Percentiles rank a stretch among this genome's conserved stretches.
Conservation (phyloP, 2,888 invertebrate species). For the Lasiommata megera region DNA sequence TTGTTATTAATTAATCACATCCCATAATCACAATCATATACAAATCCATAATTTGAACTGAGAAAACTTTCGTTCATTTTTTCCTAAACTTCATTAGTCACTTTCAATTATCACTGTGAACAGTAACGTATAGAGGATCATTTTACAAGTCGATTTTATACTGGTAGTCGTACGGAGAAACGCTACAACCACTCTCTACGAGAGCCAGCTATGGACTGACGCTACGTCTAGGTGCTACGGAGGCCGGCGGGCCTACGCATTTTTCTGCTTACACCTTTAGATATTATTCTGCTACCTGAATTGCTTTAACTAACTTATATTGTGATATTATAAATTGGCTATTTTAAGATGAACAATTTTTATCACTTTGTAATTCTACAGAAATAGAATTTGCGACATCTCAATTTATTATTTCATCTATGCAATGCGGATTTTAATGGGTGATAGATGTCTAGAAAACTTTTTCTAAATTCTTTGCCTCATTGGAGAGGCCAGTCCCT, state of each 20-base stretch:
- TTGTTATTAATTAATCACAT: slow-evolving; percentile 60
- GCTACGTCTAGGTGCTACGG: slow-evolving; percentile 35
- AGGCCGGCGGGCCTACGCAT: slow-evolving; percentile 39
- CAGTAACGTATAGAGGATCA: slow-evolving; percentile 47
- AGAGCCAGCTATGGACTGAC: slow-evolving; percentile 54
- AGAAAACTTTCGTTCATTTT: slow-evolving; percentile 39
- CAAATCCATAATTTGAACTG: slow-evolving; percentile 54
- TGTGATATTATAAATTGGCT: neutral
- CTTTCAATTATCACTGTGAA: slow-evolving; percentile 48
- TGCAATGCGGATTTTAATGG: too few relatives aligned
- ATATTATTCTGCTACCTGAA: slow-evolving; percentile 27
- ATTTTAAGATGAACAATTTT: too few relatives aligned
- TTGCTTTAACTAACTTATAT: slow-evolving; percentile 23
- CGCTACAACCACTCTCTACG: slow-evolving; percentile 42
- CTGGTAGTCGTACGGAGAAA: slow-evolving; percentile 37
- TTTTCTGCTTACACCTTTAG: slow-evolving; percentile 37
- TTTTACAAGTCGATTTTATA: slow-evolving; percentile 61
- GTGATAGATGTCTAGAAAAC: too few relatives aligned
- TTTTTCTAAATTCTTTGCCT: too few relatives aligned
- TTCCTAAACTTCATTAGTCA: slow-evolving; percentile 53
- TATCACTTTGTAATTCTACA: too few relatives aligned
- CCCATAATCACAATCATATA: slow-evolving; percentile 55
- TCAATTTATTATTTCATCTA: too few relatives aligned
- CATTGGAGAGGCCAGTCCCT: too few relatives aligned
- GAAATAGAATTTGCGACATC: too few relatives aligned